Base-by-base conservation (phyloP, 2,888 invertebrate species). In the Ophonus ardosiacus region DNA sequence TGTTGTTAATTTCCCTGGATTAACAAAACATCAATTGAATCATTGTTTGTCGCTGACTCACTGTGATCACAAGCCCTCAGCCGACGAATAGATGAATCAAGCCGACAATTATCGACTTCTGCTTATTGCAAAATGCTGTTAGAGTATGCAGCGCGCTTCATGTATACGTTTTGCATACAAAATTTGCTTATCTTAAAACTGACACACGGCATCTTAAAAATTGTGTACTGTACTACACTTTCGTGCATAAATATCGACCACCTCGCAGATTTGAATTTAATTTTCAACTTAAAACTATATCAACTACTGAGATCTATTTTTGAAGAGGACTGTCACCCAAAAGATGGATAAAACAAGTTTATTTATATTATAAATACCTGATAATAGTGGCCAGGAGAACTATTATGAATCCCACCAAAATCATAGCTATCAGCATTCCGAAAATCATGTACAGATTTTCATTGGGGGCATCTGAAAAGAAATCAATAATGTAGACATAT, bases 391-490 rank as follows among this genome's bases (percentile, higher is more conserved):
- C 96, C 91, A 96, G 93, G 88, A 96, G 93, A 88, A 96, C 94
- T 90, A 96, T 96, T 89, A 96, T 95, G 86, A 96, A 93, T 88
- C 95, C 96, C 87, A 96, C 96, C 89, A 96, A 93, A 89, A 96
- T 93, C 96, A 96, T 96, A 87, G 96, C 96, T 91, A 96, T 96
- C 90, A 96, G 93, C 88, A 96, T 96, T 87, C 96, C 96, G 90
- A 95, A 95, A 92, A 96, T 95, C 95, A 96, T 96, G 93, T 96
- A 96, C 92, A 96, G 93, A 91, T 95, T 95, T 92, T 96, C 96
- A 92, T 94, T 95, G 86, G 96, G 96, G 89, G 95, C 96, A 94
- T 96, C 96, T 96, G 94, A 61, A 96, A 96, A 90, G 92, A 92
- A 88, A 88, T 17, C 5, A n/a, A 74, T 15, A 40, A 74, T 8